A percentile compares a stretch with the other conserved stretches of the same genome.
Conservation (phyloP, 2,113 vertebrate genomes). For the Corythornis vintsioides region DNA sequence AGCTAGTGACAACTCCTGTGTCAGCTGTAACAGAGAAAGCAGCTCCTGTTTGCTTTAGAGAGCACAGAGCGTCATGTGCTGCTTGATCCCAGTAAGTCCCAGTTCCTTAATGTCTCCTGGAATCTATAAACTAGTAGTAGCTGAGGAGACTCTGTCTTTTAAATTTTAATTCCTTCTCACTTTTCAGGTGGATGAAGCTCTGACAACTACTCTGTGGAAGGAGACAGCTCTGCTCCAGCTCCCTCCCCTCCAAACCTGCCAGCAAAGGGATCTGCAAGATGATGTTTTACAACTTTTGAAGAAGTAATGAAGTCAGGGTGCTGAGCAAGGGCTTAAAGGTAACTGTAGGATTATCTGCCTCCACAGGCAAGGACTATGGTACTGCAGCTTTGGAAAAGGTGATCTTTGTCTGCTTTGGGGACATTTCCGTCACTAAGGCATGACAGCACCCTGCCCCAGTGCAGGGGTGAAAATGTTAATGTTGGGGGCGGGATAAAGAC, state of each 20-base stretch:
- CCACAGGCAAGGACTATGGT: background rate
- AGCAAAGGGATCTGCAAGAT: background rate
- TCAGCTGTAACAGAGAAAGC: background rate
- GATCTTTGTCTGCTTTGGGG: background rate
- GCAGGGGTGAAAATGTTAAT: background rate
- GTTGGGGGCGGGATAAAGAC: background rate
- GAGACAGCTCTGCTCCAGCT: background rate
- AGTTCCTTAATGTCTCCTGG: background rate
- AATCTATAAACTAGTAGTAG: background rate
- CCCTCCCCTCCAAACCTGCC: fast-evolving
- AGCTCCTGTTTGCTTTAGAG: background rate
- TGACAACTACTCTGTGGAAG: background rate
- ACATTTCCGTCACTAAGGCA: background rate
- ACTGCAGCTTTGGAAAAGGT: background rate
- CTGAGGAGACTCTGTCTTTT: background rate
- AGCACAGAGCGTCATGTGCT: fast-evolving
- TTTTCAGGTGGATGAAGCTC: background rate
- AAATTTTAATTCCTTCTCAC: background rate
- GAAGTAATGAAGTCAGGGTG: background rate
- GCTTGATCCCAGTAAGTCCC: background rate
- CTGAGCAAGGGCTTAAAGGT: background rate
- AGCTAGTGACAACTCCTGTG: background rate
- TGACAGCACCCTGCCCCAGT: too few relatives aligned
- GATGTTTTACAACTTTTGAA: background rate
- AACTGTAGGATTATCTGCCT: background rate